Evolutionary conservation across 2,888 invertebrate species (phyloP), one percentile per base, ranked within the genome.

Genomic region (Lycocerus yunnanus): DNA sequence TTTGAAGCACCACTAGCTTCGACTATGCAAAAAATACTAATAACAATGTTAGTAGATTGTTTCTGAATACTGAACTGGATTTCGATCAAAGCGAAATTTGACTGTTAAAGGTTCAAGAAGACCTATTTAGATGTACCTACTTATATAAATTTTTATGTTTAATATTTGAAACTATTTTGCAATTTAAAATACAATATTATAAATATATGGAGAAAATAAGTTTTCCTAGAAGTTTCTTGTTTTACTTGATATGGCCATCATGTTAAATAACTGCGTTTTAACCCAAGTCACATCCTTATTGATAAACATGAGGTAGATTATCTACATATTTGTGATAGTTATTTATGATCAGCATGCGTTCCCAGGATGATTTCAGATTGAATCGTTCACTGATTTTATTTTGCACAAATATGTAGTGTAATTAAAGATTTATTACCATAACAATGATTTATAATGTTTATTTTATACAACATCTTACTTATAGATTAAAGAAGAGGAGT

Each of bases 251-350:
- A 76, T 76, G 73, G 69, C 69, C 73, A 71, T 76, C 73, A 71
- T 73, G 76, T 73, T 65, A 61, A 69, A 58, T 69, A 75, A 63
- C 63, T 59, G 61, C 24, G 69, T 76, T 76, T 59, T 67, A 76
- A 78, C 74, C 66, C 78, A 75, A 77, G 76, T 78, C 78, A 78
- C 78, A 78, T 77, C 73, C 76, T 77, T 78, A 78, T 78, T 78
- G 78, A 77, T 78, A 78, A 78, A 78, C 78, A 78, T 78, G 78
- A 78, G 76, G 78, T 69, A 76, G 78, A 78, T 78, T 78, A 78
- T 78, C 78, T 78, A 77, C 78, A 78, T 78, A 78, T 76, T 78
- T 78, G 74, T 77, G 67, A 77, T 77, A 75, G 78, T 78, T 78
- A 77, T 77, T 78, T 77, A 78, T 78, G 76, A 76, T 76, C 73